phyloP scores from a whole-genome alignment of 2,888 invertebrate species.

The Cephus rjabovi region DNA sequence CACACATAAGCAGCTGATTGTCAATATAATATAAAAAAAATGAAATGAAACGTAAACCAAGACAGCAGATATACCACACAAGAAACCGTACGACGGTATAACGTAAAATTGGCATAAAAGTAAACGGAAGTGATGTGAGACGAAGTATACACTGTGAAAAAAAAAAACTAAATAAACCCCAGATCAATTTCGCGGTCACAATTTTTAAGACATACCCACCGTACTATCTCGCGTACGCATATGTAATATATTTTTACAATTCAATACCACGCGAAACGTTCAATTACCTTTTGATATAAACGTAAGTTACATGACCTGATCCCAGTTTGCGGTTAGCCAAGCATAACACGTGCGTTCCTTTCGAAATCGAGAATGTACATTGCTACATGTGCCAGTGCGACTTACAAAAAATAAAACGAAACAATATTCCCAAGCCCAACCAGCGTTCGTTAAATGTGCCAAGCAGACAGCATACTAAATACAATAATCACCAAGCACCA shows the following conservation, averaged over 20 bases:
- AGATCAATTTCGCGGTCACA: not conserved
- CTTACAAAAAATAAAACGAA: not conserved
- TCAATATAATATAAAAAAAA: not conserved
- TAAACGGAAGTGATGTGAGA: not conserved
- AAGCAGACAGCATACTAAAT: not conserved
- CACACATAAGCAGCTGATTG: not conserved
- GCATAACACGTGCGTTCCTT: constrained; percentile 42
- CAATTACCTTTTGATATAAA: not conserved
- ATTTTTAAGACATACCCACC: not conserved
- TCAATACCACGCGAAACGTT: not conserved
- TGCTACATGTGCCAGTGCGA: not conserved
- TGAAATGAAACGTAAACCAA: not conserved
- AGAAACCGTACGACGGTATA: not conserved
- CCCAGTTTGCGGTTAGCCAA: constrained; percentile 7
- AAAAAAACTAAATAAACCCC: not conserved
- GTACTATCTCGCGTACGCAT: not conserved
- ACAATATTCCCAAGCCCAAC: not conserved
- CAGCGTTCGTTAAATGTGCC: not conserved
- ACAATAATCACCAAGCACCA: not conserved
- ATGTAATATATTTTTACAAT: not conserved
- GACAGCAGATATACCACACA: not conserved
- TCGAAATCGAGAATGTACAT: constrained; percentile 38
- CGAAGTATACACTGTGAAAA: not conserved
- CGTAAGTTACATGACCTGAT: not conserved
- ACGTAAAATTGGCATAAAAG: not conserved